Evolutionary conservation across 2,888 invertebrate genomes (phyloP).

Genomic region (Andrena haemorrhoa): DNA sequence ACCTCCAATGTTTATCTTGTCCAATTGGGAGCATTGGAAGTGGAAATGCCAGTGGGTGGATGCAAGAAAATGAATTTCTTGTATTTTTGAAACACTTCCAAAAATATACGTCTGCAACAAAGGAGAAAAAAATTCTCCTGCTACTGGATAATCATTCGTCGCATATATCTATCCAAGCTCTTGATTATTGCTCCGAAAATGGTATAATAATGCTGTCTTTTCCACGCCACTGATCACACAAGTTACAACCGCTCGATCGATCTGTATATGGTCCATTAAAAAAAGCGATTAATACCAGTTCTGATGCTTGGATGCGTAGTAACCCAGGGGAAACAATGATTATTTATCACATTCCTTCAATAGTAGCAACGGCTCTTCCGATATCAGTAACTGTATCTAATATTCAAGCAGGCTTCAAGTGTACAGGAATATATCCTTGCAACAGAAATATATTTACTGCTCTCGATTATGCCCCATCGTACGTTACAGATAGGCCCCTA

Average conservation of each 20-base stretch:
- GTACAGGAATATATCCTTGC: neutral
- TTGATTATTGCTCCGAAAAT: neutral
- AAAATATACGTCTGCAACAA: constrained; percentile 1
- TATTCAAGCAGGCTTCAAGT: neutral
- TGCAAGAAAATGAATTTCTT: neutral
- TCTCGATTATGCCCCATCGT: constrained; percentile 1
- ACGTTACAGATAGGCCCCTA: neutral
- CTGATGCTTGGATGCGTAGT: constrained; percentile 2
- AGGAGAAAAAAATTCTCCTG: neutral
- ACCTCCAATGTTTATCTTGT: constrained; percentile 1
- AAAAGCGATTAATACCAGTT: constrained; percentile 5
- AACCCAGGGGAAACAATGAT: neutral
- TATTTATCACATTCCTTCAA: neutral
- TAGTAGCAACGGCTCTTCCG: neutral
- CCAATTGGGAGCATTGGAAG: neutral
- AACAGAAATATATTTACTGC: constrained; percentile 1
- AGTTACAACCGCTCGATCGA: neutral
- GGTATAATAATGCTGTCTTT: too few species aligned
- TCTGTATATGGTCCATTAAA: constrained; percentile 5
- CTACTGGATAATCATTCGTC: neutral
- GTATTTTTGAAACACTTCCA: neutral
- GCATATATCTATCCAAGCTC: neutral
- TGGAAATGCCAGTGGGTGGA: neutral
- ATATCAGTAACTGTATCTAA: neutral
- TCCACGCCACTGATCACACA: neutral